Evolutionary conservation across 1,140 invertebrate genomes (phyloP).

Genomic region (Arctopsyche grandis): DNA sequence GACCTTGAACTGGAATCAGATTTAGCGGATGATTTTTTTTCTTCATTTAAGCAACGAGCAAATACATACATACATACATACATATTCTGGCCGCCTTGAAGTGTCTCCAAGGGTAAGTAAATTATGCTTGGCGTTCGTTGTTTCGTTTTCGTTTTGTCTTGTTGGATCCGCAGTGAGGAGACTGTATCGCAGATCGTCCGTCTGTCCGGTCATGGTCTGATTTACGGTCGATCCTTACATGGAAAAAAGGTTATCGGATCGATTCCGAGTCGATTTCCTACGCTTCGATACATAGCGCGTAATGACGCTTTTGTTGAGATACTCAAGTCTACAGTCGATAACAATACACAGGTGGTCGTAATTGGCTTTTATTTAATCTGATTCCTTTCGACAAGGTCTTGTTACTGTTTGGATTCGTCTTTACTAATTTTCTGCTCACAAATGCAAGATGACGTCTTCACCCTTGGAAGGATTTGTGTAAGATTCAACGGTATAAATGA

Average conservation of each 20-base stretch:
- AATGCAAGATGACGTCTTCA: too few relatives aligned
- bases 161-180: background rate
- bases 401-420: too few relatives aligned
- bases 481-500: too few relatives aligned
- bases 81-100: background rate
- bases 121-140: background rate
- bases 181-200: background rate
- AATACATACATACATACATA: too few relatives aligned
- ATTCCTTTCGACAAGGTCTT: background rate
- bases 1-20: background rate
- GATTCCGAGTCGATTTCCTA: slow-evolving; percentile 1
- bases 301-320: background rate
- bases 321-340: background rate
- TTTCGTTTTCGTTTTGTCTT: background rate
- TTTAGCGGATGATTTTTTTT: background rate
- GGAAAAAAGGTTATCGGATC: slow-evolving; percentile 25
- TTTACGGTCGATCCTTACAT: background rate
- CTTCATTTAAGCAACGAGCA: background rate
- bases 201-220: slow-evolving; percentile 7
- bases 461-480: too few relatives aligned
- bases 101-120: background rate
- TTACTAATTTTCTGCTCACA: too few relatives aligned
- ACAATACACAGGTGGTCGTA: background rate
- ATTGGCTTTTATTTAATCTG: background rate
- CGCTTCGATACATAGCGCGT: background rate